A percentile compares a stretch with the other conserved stretches of the same genome.
phyloP scores from a whole-genome alignment of 2,797 vertebrate genomes.

The Spizella passerina region DNA sequence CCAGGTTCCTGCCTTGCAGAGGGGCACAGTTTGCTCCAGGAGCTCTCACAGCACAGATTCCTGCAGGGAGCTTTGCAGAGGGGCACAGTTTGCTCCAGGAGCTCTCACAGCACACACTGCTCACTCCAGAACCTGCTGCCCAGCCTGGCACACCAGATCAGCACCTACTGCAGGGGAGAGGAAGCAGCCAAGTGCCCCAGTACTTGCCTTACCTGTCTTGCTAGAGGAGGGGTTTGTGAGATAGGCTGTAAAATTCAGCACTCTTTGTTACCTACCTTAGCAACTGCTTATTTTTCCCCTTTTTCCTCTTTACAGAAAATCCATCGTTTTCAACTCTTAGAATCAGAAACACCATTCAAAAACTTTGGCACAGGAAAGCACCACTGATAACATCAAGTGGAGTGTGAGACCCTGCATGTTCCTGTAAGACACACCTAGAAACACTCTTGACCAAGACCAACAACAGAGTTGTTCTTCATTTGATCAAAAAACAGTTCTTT shows the following conservation, averaged over 20 bases:
- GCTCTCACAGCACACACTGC: background rate
- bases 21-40: background rate
- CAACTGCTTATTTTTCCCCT: background rate
- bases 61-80: background rate
- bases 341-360: background rate
- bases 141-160: background rate
- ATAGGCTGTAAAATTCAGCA: background rate
- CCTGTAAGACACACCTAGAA: background rate
- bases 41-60: background rate
- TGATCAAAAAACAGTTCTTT: background rate
- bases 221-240: background rate
- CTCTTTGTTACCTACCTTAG: background rate
- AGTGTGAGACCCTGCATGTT: background rate
- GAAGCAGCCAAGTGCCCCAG: background rate
- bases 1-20: background rate
- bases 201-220: background rate
- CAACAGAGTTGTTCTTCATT: background rate
- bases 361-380: background rate
- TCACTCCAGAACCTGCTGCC: background rate
- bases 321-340: background rate
- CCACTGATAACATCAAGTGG: background rate
- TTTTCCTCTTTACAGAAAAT: background rate
- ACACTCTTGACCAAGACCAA: background rate
- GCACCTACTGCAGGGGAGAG: background rate
- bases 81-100: background rate